Conservation (phyloP, 2,113 vertebrate species). For the Lagenorhynchus albirostris region DNA sequence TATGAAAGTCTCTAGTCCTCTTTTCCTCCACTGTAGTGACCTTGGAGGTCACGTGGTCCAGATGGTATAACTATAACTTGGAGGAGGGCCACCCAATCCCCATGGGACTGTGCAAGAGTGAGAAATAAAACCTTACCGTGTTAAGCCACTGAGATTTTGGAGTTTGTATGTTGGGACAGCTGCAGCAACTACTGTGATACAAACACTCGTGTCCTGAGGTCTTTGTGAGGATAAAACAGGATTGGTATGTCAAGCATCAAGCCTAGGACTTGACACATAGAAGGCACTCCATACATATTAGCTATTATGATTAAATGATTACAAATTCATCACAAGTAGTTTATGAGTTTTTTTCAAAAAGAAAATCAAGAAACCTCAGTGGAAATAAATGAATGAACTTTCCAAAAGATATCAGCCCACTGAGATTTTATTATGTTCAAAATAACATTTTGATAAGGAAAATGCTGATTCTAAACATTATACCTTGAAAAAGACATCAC, state of each 20-base stretch:
- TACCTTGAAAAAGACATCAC: slow-evolving; percentile 11
- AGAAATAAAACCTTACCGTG: neutral
- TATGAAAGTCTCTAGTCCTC: neutral
- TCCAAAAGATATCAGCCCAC: slow-evolving; percentile 5
- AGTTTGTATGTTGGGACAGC: neutral
- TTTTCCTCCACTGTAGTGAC: neutral
- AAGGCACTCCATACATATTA: neutral
- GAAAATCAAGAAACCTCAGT: slow-evolving; percentile 1
- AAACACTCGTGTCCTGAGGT: neutral
- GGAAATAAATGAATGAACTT: slow-evolving; percentile 32
- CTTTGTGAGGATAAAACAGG: neutral
- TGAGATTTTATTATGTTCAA: slow-evolving; percentile 18
- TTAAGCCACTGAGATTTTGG: neutral
- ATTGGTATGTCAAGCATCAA: neutral
- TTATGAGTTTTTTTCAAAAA: neutral
- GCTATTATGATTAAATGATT: neutral
- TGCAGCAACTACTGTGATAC: neutral
- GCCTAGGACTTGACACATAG: neutral
- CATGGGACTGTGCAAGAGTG: neutral
- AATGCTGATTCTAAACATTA: slow-evolving; percentile 51
- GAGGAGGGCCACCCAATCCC: neutral
- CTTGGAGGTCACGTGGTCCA: neutral
- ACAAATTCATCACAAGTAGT: neutral
- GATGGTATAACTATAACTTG: rapidly evolving
- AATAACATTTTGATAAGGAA: slow-evolving; percentile 61